Evolutionary conservation across 1,140 invertebrate species (phyloP), one percentile per base, ranked within the genome.

Genomic region (Megalonaias nervosa): DNA sequence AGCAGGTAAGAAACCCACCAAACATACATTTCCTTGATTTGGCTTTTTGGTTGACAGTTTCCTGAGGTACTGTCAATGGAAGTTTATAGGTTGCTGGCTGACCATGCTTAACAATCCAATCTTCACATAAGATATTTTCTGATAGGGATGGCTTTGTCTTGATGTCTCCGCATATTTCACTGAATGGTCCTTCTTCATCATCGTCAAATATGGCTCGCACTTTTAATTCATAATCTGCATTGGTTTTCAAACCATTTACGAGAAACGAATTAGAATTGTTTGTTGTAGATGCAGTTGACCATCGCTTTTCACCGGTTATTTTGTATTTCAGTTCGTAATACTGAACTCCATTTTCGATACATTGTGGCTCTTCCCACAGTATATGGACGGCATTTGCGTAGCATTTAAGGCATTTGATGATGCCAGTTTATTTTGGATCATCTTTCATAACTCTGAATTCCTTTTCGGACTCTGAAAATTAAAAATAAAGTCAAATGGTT

Each of bases 1-100:
- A n/a, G n/a, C n/a, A n/a, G n/a, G n/a, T n/a, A n/a, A n/a, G n/a
- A n/a, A 19, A 19, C 71, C 67, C 67, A 76, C 79, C 79, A 56
- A 80, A 19, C 48, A 68, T 58, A 62, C 67, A 64, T 67, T 73
- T 72, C 62, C 67, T 76, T 48, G 74, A 69, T 70, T 73, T 76
- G 19, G 61, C 59, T n/a, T 15, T 48, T 19, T 5, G n/a, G 56
- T 80, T 76, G 60, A 74, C 68, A 31, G 74, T 48, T 23, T 17
- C 31, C 65, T 23, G 38, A 1, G 16, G 12, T 64, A 73, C 74
- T 58, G 26, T 26, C 21, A 70, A 48, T 1, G 69, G 0, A n/a
- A 80, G 31, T 6, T 57, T 66, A 60, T 74, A 74, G 13, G 31
- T 70, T 56, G 65, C 17, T n/a, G 69, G 74, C 21, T 67, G 21